These are phyloP conservation scores for Thunnus albacares DNA, from an alignment of 2,797 vertebrate species.

Conservation along the genomic window DNA sequence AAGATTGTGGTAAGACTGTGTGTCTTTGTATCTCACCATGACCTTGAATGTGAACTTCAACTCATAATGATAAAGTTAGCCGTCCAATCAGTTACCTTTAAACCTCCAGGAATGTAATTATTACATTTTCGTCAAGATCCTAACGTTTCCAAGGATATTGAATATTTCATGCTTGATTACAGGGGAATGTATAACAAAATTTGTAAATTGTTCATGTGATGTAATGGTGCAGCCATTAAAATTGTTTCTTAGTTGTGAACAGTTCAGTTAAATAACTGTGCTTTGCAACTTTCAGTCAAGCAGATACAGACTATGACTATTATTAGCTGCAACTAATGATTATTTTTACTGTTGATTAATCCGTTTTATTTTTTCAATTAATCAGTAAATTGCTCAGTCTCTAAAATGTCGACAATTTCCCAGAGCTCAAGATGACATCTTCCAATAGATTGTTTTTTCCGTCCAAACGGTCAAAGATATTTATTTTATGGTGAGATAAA, in stretches of 20 bases:
- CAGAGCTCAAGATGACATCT: not conserved
- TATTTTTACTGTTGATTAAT: not conserved
- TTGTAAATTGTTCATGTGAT: not conserved
- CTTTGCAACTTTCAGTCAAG: not conserved
- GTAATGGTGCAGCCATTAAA: not conserved
- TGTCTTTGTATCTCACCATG: slow-evolving; percentile 4
- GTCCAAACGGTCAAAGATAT: no score
- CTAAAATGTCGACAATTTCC: no score
- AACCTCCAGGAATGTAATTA: not conserved
- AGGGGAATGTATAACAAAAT: not conserved
- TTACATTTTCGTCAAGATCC: not conserved
- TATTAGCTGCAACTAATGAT: not conserved
- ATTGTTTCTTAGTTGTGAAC: not conserved
- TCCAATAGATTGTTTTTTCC: not conserved
- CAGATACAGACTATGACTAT: not conserved
- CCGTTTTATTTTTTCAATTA: no score
- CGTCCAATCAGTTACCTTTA: not conserved
- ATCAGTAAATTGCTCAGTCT: no score
- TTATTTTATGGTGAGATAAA: no score
- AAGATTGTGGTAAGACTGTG: slow-evolving; percentile 93
- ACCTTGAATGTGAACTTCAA: not conserved
- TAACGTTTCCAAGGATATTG: not conserved
- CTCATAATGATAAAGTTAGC: not conserved
- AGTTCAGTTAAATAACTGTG: no score
- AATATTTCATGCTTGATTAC: not conserved